phyloP scores from a whole-genome alignment of 1,140 invertebrate genomes.

The Tetramorium parvispinum region DNA sequence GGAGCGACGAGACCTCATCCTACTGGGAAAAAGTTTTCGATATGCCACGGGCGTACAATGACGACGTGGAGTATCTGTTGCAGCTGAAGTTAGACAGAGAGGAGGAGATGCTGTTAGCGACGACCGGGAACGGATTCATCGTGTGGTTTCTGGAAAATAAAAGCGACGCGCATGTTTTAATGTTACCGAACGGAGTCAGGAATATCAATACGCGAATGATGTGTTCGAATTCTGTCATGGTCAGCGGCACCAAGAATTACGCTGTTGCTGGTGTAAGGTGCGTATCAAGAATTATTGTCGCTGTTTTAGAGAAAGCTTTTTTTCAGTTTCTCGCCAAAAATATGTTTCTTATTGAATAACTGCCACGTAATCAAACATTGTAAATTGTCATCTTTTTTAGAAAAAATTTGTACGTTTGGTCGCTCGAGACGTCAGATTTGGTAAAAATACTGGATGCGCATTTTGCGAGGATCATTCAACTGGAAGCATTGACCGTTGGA shows the following conservation, averaged over 20 bases:
- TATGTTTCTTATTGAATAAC: not conserved
- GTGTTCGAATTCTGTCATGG: constrained; percentile 95
- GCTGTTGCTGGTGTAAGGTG: constrained; percentile 97
- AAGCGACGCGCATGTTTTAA: constrained; percentile 89
- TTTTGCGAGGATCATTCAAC: constrained; percentile 97
- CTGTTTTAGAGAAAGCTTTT: not conserved
- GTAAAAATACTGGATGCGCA: constrained; percentile 98
- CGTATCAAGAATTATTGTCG: not conserved
- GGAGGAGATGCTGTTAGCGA: constrained; percentile 93
- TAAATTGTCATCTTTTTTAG: constrained; percentile 84
- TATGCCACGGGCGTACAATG: constrained; percentile 88
- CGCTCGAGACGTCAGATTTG: constrained; percentile 91
- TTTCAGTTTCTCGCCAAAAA: not conserved
- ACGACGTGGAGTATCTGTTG: constrained; percentile 91
- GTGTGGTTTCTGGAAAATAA: constrained; percentile 89
- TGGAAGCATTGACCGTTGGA: constrained; percentile 93
- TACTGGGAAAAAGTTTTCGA: constrained; percentile 88
- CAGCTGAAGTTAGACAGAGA: constrained; percentile 93
- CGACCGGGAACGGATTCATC: constrained; percentile 93
- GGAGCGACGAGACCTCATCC: constrained; percentile 84
- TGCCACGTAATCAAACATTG: not conserved
- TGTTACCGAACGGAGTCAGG: constrained; percentile 94
- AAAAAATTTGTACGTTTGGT: constrained; percentile 98
- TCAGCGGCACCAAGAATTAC: constrained; percentile 95
- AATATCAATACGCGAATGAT: constrained; percentile 97